Evolutionary conservation across 2,113 vertebrate genomes (phyloP).

Genomic region (Gorsachius goisagi): DNA sequence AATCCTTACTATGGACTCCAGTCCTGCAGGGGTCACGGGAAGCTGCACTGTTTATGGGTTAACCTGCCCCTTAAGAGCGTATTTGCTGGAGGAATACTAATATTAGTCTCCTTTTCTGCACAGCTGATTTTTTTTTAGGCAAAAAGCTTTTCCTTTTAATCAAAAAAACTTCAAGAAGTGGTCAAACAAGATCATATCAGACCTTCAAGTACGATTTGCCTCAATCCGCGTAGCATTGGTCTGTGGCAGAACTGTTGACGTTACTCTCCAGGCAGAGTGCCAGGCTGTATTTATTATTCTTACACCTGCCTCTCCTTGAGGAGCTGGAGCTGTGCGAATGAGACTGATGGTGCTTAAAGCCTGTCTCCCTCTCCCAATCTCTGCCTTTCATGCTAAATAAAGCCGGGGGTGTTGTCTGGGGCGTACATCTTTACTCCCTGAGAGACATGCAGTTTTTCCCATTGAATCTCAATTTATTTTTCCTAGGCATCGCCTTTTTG

Average conservation of each 20-base stretch:
- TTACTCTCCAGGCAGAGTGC: neutral
- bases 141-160: neutral
- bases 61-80: neutral
- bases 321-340: neutral
- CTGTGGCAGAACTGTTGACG: neutral
- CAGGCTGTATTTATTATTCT: neutral
- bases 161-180: neutral
- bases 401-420: neutral
- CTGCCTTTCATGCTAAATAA: neutral
- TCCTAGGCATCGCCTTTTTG: neutral
- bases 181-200: neutral
- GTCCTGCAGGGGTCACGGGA: neutral
- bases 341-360: neutral
- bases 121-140: neutral
- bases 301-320: neutral
- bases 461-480: neutral
- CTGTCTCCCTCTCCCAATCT: neutral
- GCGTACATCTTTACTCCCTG: neutral
- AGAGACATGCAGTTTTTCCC: neutral
- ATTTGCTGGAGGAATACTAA: neutral
- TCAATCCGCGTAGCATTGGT: rapidly evolving
- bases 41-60: neutral
- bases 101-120: neutral
- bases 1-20: neutral
- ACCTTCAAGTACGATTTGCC: neutral